Conservation (phyloP, 2,888 invertebrate genomes). For the Cabera pusaria region DNA sequence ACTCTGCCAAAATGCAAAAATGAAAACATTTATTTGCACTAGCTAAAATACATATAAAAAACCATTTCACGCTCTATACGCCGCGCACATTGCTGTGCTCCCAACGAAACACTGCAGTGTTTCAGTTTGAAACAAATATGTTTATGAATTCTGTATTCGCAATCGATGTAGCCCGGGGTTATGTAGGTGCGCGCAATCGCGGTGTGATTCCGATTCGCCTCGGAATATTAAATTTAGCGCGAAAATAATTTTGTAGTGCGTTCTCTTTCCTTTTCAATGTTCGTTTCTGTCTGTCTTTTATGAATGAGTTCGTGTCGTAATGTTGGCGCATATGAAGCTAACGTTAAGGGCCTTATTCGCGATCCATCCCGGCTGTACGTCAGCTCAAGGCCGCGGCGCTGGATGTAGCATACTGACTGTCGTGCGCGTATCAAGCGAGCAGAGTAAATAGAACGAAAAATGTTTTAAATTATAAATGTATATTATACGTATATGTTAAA, state of each 20-base stretch:
- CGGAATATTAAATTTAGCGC: conserved; percentile 33
- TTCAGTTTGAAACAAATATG: conserved; percentile 19
- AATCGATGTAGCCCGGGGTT: conserved; percentile 39
- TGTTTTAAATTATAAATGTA: no score
- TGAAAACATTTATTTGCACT: neutral
- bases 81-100: neutral
- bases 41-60: neutral
- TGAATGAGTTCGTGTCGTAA: conserved; percentile 3
- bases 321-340: conserved; percentile 7
- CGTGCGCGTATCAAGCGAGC: no score
- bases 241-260: conserved; percentile 20
- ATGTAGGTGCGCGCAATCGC: conserved; percentile 44
- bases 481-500: no score
- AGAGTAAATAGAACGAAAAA: no score
- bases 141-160: conserved; percentile 18
- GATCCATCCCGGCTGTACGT: no score
- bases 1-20: conserved; percentile 1
- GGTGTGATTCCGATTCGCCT: conserved; percentile 30
- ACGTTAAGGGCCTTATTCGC: neutral
- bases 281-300: no score
- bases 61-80: conserved; percentile 1
- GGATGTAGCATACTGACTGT: no score
- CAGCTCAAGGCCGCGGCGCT: no score
- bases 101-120: conserved; percentile 25
- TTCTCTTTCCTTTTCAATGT: conserved; percentile 5